Base-by-base conservation (phyloP, 92 coral and sea anemone species). In the Heteractis magnifica region DNA sequence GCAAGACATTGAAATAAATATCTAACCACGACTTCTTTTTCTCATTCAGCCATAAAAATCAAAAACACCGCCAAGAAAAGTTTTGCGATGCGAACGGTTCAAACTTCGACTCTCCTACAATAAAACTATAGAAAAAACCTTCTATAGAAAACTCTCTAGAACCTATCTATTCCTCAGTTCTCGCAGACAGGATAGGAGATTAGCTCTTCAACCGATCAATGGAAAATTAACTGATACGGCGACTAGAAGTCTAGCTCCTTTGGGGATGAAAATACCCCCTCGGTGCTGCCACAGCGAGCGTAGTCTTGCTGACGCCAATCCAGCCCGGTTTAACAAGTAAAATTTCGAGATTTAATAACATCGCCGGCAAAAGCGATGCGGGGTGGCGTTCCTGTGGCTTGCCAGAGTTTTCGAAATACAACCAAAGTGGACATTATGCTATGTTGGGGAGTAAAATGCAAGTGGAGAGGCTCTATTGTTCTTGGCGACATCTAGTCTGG, bases 401-500 rank as follows among this genome's bases (percentile, higher is more conserved):
- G 84, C 85, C 88, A 79, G 86, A 91, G 87, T 89, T 79, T 92
- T 81, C 91, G 77, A 91, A 87, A 91, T 91, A 89, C 88, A 84
- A 80, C 89, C 86, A 91, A 91, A 68, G 86, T 89, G 93, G 90
- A 89, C 91, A 94, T 92, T 85, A 90, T 75, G 79, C 98, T 90
- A 82, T 86, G 93, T 86, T 86, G 84, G 91, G 83, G 98, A 86
- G 87, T 91, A 82, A 49, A 81, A 14, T 89, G 90, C 95, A 79
- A 83, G 89, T 88, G 85, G 81, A 78, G 83, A 86, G 83, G 84
- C 83, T 73, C 89, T 84, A 92, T 94, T 86, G 92, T 85, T 79
- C 83, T 19, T 89, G 99, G 99, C 93, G 98, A 90, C 99, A 88
- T 80, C 79, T 59, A 88, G 99, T 94, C 99, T 89, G 94, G 97